These are phyloP conservation scores for Drosophila parvula DNA, from an alignment of 1,140 invertebrate species.

Conservation along the genomic window DNA sequence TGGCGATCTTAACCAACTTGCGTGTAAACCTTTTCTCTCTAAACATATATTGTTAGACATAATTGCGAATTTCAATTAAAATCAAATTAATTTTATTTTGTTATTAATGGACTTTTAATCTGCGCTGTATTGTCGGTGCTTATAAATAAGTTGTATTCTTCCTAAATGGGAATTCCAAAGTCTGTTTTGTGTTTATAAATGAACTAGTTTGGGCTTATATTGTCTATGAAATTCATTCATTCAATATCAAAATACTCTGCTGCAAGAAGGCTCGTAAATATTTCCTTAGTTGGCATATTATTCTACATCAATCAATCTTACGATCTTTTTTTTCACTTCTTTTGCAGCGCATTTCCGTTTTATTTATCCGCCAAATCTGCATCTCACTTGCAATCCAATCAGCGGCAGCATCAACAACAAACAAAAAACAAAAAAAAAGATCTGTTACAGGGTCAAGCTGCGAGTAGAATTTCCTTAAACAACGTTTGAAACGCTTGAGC, in stretches of 20 bases:
- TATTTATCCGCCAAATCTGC: constrained; percentile 43
- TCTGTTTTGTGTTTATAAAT: not conserved
- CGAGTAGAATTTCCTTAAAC: constrained; percentile 73
- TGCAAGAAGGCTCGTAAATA: constrained; percentile 1
- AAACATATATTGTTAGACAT: constrained; percentile 33
- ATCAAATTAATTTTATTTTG: constrained; percentile 55
- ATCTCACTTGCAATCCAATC: constrained; percentile 56
- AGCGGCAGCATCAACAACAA: constrained; percentile 27
- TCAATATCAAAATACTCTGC: not conserved
- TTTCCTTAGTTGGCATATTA: constrained; percentile 15
- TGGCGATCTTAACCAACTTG: constrained; percentile 43
- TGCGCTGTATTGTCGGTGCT: constrained; percentile 33
- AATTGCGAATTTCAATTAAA: constrained; percentile 69
- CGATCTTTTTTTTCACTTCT: constrained; percentile 7
- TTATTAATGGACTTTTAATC: constrained; percentile 66
- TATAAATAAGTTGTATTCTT: constrained; percentile 29
- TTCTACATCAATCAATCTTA: constrained; percentile 37
- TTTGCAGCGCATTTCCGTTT: constrained; percentile 32
- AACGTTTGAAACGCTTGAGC: constrained; percentile 23
- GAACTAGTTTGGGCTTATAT: not conserved
- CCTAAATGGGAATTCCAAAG: constrained; percentile 46
- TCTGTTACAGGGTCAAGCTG: constrained; percentile 74
- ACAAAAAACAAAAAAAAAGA: constrained; percentile 32
- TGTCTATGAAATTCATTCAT: constrained; percentile 1
- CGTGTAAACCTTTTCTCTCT: constrained; percentile 45